Evolutionary conservation across 2,888 invertebrate genomes (phyloP), one percentile per base, ranked within the genome.

Genomic region (Xylocampa areola): DNA sequence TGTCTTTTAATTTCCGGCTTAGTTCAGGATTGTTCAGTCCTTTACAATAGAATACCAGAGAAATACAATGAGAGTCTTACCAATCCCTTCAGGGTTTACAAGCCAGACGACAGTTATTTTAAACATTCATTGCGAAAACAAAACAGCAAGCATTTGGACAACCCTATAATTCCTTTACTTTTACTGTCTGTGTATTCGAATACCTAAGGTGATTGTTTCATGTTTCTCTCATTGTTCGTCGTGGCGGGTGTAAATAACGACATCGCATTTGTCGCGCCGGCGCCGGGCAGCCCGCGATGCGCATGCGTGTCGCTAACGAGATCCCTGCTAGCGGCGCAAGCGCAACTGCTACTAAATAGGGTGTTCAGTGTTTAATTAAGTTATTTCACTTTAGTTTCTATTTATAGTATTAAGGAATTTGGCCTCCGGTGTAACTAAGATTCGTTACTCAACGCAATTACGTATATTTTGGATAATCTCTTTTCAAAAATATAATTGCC

Each of bases 231-330:
- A 48, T 61, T 75, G 49, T 67, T 30, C 44, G 62, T 68, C 62
- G 62, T 64, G 60, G 72, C 73, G 70, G 73, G 76, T 74, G 78
- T 82, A 79, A 83, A 80, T 82, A 76, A 81, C 82, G 76, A 73
- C 58, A 77, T 73, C 69, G 70, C 78, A 80, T 77, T 79, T 79
- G 72, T 64, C 59, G 74, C 74, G 78, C 70, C 71, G 80, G 78
- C 77, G 77, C 77, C 75, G 77, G 23, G 43, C 50, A 35, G 45
- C 27, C 53, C 55, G 53, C 49, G 41, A 17, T 33, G 71, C 53
- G 71, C 58, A 54, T 71, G 71, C 75, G 63, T 61, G 77, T 51
- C 55, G 57, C 72, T 77, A 75, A 77, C 75, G 54, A 75, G 75
- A 52, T 57, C 51, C 58, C 60, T 30, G 66, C 69, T 23, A 4